Evolutionary conservation across 2,888 invertebrate species (phyloP), one percentile per base, ranked within the genome.

Genomic region (Apamea sordens): DNA sequence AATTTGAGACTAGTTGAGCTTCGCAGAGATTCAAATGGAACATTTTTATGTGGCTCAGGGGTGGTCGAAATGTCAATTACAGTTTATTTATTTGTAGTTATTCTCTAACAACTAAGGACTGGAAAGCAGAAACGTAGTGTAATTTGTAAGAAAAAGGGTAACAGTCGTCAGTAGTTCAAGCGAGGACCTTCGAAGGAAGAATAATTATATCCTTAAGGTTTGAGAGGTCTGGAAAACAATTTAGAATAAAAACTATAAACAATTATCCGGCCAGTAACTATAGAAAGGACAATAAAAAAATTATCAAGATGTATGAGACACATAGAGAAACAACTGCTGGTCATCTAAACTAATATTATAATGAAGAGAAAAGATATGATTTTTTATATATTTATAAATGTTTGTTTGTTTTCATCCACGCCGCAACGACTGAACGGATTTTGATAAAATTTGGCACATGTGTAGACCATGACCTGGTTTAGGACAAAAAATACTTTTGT

Each of bases 61-160:
- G 87, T 86, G 84, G 86, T 85, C 86, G 32, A 69, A 61, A 77
- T 59, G 74, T 64, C 84, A 85, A 86, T 77, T 84, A 77, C 15
- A 36, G 41, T 72, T 75, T 85, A 79, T 85, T 85, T 85, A 83
- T 79, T 77, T 79, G 71, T 79, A 44, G 47, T 76, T 8, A 50
- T 76, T 76, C 73, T 74, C 18, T 77, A 59, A 53, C 50, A 56
- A 47, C 41, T 8, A 1, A 53, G 18, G 36, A 53, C n/a, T 83
- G 36, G 21, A 65, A 41, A 28, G 36, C 2, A 47, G 15, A 56
- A 71, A 47, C 18, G 13, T 1, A 4, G n/a, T n/a, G 32, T 50
- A 28, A 74, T 80, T 75, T 69, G 44, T 72, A 44, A 65, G 41
- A 67, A 71, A 79, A 79, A 18, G 7, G 1, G 11, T 28, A 28